Conservation (phyloP, 2,113 vertebrate species). For the Mohoua ochrocephala region DNA sequence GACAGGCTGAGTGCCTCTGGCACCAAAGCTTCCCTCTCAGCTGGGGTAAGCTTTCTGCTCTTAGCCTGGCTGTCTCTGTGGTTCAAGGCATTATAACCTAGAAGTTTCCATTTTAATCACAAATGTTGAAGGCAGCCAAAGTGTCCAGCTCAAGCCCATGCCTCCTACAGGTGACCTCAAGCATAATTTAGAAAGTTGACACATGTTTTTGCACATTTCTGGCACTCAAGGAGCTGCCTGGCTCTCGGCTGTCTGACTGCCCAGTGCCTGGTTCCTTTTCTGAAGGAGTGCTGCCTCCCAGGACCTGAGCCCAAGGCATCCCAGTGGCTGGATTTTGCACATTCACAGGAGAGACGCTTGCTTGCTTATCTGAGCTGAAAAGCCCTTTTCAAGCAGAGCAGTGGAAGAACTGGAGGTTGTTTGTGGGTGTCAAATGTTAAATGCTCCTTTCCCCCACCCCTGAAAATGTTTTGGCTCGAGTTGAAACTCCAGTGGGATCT, state of each 20-base stretch:
- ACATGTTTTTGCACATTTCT: not conserved
- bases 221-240: not conserved
- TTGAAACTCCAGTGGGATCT: not conserved
- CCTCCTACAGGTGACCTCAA: not conserved
- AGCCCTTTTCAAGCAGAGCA: not conserved
- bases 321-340: not conserved
- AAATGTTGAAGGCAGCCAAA: not conserved
- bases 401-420: not conserved
- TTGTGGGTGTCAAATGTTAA: not conserved
- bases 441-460: too few species aligned
- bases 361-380: not conserved
- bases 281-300: not conserved
- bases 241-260: accelerated
- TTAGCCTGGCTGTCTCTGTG: not conserved
- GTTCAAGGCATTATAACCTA: not conserved
- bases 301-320: not conserved
- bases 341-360: not conserved
- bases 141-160: not conserved
- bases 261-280: not conserved
- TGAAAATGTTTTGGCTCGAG: not conserved
- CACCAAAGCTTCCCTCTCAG: not conserved
- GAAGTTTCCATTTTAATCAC: not conserved
- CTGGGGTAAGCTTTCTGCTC: not conserved
- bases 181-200: not conserved
- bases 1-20: not conserved